These are phyloP conservation scores for Ephydatia muelleri DNA, from an alignment of 37 sponge, comb jelly and placozoan species.

Conservation along the genomic window DNA sequence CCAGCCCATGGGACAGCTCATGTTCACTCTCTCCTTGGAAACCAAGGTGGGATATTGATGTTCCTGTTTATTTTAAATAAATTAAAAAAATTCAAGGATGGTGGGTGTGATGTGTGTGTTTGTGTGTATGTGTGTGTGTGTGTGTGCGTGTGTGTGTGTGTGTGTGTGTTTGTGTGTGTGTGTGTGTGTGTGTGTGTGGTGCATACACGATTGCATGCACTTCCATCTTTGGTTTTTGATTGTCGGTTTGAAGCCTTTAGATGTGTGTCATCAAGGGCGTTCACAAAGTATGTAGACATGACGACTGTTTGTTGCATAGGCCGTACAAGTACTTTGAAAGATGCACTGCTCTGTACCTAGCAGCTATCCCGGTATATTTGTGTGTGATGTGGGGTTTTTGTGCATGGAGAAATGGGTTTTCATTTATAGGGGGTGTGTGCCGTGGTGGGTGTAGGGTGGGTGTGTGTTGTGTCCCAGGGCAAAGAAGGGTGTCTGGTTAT, in stretches of 20 bases:
- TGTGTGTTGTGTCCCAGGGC: background rate
- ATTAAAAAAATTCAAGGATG: background rate
- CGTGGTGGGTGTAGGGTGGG: too few species aligned
- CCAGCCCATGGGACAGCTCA: conserved; percentile 73
- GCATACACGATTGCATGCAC: too few species aligned
- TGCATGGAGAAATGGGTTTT: background rate
- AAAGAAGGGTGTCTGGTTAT: too few species aligned
- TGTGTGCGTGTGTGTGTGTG: background rate
- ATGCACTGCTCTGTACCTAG: too few species aligned
- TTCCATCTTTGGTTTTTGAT: background rate
- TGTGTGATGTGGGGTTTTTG: background rate
- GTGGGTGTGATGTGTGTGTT: background rate
- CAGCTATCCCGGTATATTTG: too few species aligned
- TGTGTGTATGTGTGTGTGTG: background rate
- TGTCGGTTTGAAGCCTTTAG: too few species aligned
- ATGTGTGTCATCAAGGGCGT: too few species aligned
- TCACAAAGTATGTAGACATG: too few species aligned
- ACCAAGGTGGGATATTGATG: conserved; percentile 63
- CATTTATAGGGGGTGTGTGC: background rate
- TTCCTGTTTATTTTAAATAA: background rate
- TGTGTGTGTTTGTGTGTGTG: background rate
- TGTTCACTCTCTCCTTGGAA: conserved; percentile 76
- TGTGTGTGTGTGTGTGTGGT: background rate
- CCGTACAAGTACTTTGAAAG: too few species aligned
- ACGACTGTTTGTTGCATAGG: too few species aligned